A percentile compares a stretch with the other conserved stretches of the same genome.
These are phyloP conservation scores for Artibeus lituratus DNA, from an alignment of 2,797 vertebrate genomes.

Conservation along the genomic window DNA sequence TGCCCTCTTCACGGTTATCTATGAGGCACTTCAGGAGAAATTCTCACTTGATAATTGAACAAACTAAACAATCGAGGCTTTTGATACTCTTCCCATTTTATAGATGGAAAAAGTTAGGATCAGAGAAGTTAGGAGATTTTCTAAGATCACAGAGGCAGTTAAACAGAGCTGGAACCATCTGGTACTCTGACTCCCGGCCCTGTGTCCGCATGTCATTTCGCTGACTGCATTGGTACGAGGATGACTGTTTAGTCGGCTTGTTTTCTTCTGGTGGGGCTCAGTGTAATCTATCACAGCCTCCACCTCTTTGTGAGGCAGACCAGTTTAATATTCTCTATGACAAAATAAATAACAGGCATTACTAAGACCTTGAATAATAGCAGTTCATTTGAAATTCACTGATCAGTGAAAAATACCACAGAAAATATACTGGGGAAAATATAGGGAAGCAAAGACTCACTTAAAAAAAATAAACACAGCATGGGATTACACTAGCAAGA, in stretches of 20 bases:
- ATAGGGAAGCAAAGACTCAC: neutral
- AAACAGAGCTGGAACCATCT: neutral
- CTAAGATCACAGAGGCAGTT: neutral
- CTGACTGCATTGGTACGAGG: neutral
- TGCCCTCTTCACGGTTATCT: neutral
- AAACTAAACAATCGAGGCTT: neutral
- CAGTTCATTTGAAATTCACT: neutral
- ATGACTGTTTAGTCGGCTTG: neutral
- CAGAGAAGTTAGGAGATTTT: neutral
- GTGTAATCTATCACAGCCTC: too few relatives aligned
- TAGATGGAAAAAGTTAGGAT: neutral
- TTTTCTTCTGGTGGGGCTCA: neutral
- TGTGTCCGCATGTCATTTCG: neutral
- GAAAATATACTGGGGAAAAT: neutral
- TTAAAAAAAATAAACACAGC: neutral
- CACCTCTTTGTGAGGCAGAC: neutral
- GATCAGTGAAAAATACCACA: neutral
- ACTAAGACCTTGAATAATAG: neutral
- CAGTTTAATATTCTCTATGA: neutral
- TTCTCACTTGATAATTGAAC: neutral
- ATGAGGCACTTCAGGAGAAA: neutral
- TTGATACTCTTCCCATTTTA: neutral
- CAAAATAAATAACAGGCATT: neutral
- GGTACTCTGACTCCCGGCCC: neutral
- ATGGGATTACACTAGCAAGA: neutral